Evolutionary conservation across 2,888 invertebrate genomes (phyloP), one percentile per base, ranked within the genome.

Genomic region (Machimus rusticus): DNA sequence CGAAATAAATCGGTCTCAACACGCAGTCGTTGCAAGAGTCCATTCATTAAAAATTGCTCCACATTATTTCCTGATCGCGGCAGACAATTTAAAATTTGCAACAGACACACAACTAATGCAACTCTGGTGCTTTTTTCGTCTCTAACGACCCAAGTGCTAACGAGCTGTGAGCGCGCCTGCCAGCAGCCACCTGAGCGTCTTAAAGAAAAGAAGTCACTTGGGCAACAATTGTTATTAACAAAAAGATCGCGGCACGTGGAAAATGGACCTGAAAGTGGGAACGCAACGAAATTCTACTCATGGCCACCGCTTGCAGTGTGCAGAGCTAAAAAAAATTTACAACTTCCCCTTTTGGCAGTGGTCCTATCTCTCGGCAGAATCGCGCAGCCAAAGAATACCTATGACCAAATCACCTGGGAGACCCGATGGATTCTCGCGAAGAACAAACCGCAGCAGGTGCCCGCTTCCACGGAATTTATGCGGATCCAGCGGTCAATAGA

Each of bases 251-350:
- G 55, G 31, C 87, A 19, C 39, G 79, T 43, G 57, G 74, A 31
- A 86, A 87, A 66, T 87, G 87, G 39, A 57, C 79, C 87, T 76
- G 37, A 79, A 57, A 39, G 43, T 37, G 31, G 43, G 43, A 82
- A 82, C 19, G 57, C 74, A 76, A 87, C 87, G 55, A 82, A 87
- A 82, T 87, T 74, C 79, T 57, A 74, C 46, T 51, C 74, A 51
- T 81, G 81, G 81, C 31, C 87, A 87, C 8, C 23, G 76, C 74
- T 82, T 76, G 51, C 82, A 43, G 66, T 1, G n/a, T 19, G 5
- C n/a, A 19, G 51, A 74, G 46, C 4, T 37, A 12, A 66, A 74
- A 86, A 86, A 86, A 76, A 86, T 86, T 86, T 86, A 86, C 86
- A 86, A 86, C 86, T 86, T 86, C 86, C 86, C 46, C 16, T 77